phyloP scores from a whole-genome alignment of 1,140 invertebrate species.

The Bacillus rossius region DNA sequence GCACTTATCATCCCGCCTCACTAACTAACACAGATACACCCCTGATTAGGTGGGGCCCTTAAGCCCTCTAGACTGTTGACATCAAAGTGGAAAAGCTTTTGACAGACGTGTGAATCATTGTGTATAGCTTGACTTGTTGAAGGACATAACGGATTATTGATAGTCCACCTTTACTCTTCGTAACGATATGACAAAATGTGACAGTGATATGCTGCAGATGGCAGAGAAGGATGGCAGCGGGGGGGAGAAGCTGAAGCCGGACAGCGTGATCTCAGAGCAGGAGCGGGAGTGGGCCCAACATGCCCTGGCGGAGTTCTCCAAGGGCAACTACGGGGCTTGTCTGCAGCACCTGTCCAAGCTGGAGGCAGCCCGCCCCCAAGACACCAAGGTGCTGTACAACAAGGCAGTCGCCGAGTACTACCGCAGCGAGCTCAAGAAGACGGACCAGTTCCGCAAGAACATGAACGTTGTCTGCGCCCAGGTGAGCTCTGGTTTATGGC shows the following conservation, averaged over 20 bases:
- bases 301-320: slow-evolving; percentile 52
- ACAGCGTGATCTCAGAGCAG: slow-evolving; percentile 45
- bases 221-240: slow-evolving; percentile 14
- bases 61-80: no score
- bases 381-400: slow-evolving; percentile 68
- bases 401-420: slow-evolving; percentile 67
- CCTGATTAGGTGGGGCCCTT: no score
- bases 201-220: no score
- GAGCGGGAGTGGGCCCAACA: slow-evolving; percentile 51
- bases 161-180: no score
- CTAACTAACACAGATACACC: no score
- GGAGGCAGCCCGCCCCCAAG: slow-evolving; percentile 49
- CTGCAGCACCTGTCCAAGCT: slow-evolving; percentile 54
- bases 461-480: slow-evolving; percentile 56
- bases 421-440: slow-evolving; percentile 61
- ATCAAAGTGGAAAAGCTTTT: no score
- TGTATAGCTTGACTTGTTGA: no score
- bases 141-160: no score
- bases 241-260: slow-evolving; percentile 29
- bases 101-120: no score
- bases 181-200: no score
- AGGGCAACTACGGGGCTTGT: slow-evolving; percentile 50
- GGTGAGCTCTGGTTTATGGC: slow-evolving; percentile 40
- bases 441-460: slow-evolving; percentile 61
- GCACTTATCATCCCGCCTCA: no score